phyloP scores from a whole-genome alignment of 2,797 vertebrate genomes.

The Taenioides sp. region DNA sequence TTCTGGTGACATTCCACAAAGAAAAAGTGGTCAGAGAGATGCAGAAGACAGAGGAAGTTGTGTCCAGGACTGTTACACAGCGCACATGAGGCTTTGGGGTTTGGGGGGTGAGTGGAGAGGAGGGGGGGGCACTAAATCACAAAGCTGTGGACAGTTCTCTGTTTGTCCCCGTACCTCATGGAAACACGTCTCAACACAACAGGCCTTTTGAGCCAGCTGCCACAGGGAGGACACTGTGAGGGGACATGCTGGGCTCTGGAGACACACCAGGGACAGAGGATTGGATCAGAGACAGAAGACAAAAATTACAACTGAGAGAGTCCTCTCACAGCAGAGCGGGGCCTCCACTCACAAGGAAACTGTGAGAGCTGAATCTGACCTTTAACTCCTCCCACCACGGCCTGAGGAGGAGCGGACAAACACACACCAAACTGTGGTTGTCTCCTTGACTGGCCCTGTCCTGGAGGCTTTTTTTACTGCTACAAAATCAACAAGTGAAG shows the following conservation, averaged over 20 bases:
- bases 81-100: constrained; percentile 65
- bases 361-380: no score
- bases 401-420: no score
- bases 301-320: no score
- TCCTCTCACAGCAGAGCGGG: no score
- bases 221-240: constrained; percentile 82
- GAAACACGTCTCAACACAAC: constrained; percentile 80
- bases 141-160: constrained; percentile 79
- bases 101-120: constrained; percentile 65
- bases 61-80: constrained; percentile 68
- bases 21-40: neutral
- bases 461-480: no score
- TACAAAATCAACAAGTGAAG: no score
- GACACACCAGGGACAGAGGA: constrained; percentile 45
- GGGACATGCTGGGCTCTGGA: constrained; percentile 68
- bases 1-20: neutral
- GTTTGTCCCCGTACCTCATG: constrained; percentile 79
- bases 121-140: constrained; percentile 75
- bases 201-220: constrained; percentile 78
- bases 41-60: constrained; percentile 56
- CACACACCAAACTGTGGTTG: no score
- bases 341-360: no score
- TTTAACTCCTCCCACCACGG: no score
- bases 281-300: neutral
- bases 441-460: no score